Conservation (phyloP, 2,797 vertebrate genomes). For the Poecilia wingei region DNA sequence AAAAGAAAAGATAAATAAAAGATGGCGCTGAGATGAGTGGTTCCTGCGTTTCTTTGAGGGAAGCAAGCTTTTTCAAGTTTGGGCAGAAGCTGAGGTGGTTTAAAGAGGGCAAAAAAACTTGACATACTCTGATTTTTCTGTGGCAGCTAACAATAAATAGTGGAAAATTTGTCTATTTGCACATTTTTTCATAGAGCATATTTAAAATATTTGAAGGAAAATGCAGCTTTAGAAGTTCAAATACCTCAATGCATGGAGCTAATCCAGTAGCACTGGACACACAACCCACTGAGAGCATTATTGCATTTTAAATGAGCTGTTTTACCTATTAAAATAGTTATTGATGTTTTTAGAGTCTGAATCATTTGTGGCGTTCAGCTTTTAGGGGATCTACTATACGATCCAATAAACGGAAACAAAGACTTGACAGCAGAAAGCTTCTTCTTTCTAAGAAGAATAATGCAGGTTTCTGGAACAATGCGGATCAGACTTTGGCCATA, state of each 20-base stretch:
- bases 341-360: neutral
- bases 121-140: no score
- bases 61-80: no score
- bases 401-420: neutral
- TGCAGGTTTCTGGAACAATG: neutral
- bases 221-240: neutral
- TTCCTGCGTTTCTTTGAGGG: no score
- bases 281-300: neutral
- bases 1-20: no score
- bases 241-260: neutral
- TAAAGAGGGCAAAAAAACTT: no score
- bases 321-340: neutral
- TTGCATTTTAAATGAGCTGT: neutral
- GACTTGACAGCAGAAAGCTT: neutral
- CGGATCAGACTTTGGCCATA: neutral
- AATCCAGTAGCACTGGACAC: neutral
- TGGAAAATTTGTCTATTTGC: neutral
- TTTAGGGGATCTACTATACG: neutral
- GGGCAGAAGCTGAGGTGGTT: no score
- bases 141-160: neutral
- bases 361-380: neutral
- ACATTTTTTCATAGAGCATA: neutral
- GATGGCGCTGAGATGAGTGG: no score
- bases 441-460: neutral
- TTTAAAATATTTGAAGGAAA: neutral